phyloP scores from a whole-genome alignment of 2,888 invertebrate genomes.

The Phania funesta region DNA sequence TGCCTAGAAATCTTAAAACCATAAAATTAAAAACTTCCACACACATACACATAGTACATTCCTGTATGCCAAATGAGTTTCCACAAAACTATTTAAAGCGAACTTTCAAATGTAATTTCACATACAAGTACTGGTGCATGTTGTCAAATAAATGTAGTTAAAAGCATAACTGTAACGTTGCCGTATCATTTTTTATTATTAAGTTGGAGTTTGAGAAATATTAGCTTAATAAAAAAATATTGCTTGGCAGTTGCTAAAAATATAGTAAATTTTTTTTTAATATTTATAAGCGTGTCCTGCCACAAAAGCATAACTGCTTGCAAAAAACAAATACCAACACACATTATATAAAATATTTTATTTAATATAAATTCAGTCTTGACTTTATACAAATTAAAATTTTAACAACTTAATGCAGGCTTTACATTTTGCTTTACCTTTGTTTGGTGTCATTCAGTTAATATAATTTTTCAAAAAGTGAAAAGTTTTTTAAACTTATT shows the following conservation, averaged over 20 bases:
- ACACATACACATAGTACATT: not conserved
- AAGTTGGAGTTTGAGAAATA: not conserved
- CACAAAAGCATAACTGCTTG: too few relatives aligned
- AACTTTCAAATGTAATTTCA: constrained; percentile 19
- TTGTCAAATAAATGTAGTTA: not conserved
- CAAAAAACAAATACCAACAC: too few relatives aligned
- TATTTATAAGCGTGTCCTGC: too few relatives aligned
- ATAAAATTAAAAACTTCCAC: constrained; percentile 36
- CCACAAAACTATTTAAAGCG: constrained; percentile 1
- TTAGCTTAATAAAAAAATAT: not conserved
- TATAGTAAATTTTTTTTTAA: too few relatives aligned
- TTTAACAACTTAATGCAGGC: not conserved
- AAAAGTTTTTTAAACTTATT: not conserved
- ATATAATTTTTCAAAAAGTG: too few relatives aligned
- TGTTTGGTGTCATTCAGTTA: not conserved
- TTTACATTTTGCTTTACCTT: not conserved
- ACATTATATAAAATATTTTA: too few relatives aligned
- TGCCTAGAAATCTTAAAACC: constrained; percentile 62
- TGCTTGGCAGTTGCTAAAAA: too few relatives aligned
- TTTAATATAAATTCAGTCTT: too few relatives aligned
- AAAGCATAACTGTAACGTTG: constrained; percentile 30
- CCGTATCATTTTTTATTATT: constrained; percentile 1
- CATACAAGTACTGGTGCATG: not conserved
- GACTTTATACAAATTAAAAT: not conserved
- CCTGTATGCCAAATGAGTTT: not conserved